phyloP scores from a whole-genome alignment of 2,888 invertebrate species.

The Apantesis nais region DNA sequence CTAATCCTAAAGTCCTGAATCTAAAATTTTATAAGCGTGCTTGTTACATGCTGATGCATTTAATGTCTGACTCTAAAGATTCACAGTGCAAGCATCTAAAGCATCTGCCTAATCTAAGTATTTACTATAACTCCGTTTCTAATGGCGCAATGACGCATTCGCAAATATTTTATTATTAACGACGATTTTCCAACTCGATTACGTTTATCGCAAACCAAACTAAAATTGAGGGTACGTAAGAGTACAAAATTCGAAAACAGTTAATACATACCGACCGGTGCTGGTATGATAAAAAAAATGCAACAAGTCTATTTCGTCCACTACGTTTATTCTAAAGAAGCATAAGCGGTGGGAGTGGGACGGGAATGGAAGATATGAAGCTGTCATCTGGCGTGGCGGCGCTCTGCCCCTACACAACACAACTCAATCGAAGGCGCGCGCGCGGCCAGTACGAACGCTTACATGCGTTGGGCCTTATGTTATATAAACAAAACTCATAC shows the following conservation, averaged over 20 bases:
- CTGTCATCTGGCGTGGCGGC: constrained; percentile 72
- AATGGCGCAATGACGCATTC: background rate
- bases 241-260: constrained; percentile 60
- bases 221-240: constrained; percentile 5
- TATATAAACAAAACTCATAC: constrained; percentile 53
- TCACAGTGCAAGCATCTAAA: background rate
- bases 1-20: background rate
- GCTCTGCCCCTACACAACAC: constrained; percentile 46
- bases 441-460: constrained; percentile 55
- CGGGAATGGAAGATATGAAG: constrained; percentile 69
- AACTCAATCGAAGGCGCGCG: constrained; percentile 64
- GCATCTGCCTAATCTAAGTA: background rate
- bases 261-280: constrained; percentile 50
- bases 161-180: background rate
- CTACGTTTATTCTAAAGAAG: constrained; percentile 53
- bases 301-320: constrained; percentile 75
- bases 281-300: constrained; percentile 66
- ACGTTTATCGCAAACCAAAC: background rate
- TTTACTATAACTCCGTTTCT: background rate
- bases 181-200: background rate
- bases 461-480: constrained; percentile 22
- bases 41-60: background rate
- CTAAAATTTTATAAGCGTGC: background rate
- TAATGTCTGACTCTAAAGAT: background rate
- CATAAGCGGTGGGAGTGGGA: constrained; percentile 54